Conservation (phyloP, 2,888 invertebrate species). For the Melinaea marsaeus region DNA sequence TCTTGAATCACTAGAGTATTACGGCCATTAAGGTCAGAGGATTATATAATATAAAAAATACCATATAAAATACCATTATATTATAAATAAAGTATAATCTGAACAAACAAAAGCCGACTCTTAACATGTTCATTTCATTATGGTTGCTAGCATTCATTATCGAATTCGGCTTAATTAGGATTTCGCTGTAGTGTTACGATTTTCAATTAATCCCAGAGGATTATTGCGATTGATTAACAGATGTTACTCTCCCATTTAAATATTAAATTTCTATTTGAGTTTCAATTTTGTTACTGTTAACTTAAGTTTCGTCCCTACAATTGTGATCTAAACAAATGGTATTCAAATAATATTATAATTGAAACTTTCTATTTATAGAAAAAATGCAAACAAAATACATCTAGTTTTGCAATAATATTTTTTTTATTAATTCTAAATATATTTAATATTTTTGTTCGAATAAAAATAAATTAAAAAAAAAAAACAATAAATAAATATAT, state of each 20-base stretch:
- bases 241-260: conserved; percentile 8
- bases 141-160: conserved; percentile 1
- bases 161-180: conserved; percentile 22
- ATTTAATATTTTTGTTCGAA: too few species aligned
- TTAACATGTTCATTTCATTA: conserved; percentile 3
- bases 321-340: too few species aligned
- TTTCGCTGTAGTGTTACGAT: conserved; percentile 24
- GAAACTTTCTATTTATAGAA: too few species aligned
- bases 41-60: neutral
- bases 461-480: too few species aligned
- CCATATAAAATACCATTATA: neutral
- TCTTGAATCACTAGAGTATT: too few species aligned
- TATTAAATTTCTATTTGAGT: neutral
- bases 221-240: conserved; percentile 28
- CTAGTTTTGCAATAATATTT: too few species aligned
- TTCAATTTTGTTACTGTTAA: neutral
- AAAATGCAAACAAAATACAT: too few species aligned
- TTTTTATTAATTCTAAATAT: too few species aligned
- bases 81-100: neutral
- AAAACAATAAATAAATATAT: too few species aligned
- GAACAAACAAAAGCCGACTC: neutral
- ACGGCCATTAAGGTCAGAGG: too few species aligned
- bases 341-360: too few species aligned
- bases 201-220: conserved; percentile 27
- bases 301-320: too few species aligned